A percentile compares a stretch with the other conserved stretches of the same genome.
phyloP scores from a whole-genome alignment of 2,888 invertebrate genomes.

The Brassicogethes aeneus region DNA sequence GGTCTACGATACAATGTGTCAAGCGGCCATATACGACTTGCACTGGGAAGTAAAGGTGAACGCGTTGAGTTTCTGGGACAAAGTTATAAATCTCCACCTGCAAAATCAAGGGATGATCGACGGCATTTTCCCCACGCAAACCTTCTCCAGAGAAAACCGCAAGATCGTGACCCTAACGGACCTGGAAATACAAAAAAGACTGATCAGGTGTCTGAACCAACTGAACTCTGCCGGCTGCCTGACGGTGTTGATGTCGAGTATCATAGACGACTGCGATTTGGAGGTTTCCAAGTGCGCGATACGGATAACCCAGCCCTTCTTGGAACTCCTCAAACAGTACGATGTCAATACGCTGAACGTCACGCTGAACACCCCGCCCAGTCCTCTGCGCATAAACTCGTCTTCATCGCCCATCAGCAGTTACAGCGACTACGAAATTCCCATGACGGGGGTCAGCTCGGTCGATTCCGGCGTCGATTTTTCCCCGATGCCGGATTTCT shows the following conservation, averaged over 20 bases:
- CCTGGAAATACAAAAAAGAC: slow-evolving; percentile 53
- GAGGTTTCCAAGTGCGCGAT: slow-evolving; percentile 59
- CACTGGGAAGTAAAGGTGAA: slow-evolving; percentile 77
- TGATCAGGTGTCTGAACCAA: slow-evolving; percentile 57
- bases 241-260: slow-evolving; percentile 55
- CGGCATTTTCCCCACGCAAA: slow-evolving; percentile 67
- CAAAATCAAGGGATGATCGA: slow-evolving; percentile 78
- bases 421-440: slow-evolving; percentile 4
- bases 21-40: slow-evolving; percentile 59
- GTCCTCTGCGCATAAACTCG: slow-evolving; percentile 8
- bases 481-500: slow-evolving; percentile 19
- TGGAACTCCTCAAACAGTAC: slow-evolving; percentile 48
- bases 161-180: slow-evolving; percentile 69
- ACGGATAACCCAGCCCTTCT: slow-evolving; percentile 45
- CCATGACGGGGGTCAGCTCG: background rate
- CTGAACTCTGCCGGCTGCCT: slow-evolving; percentile 62
- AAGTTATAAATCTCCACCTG: slow-evolving; percentile 55
- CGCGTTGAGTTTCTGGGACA: slow-evolving; percentile 63
- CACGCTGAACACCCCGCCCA: slow-evolving; percentile 18
- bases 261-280: slow-evolving; percentile 62
- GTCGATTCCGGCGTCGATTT: background rate
- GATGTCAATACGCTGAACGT: slow-evolving; percentile 39
- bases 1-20: slow-evolving; percentile 56
- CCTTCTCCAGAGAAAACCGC: slow-evolving; percentile 67
- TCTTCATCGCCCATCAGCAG: slow-evolving; percentile 6